A percentile compares a stretch with the other conserved stretches of the same genome.
These are phyloP conservation scores for Enteromius unitaeniatus DNA, from an alignment of 2,797 vertebrate genomes.

Conservation along the genomic window DNA sequence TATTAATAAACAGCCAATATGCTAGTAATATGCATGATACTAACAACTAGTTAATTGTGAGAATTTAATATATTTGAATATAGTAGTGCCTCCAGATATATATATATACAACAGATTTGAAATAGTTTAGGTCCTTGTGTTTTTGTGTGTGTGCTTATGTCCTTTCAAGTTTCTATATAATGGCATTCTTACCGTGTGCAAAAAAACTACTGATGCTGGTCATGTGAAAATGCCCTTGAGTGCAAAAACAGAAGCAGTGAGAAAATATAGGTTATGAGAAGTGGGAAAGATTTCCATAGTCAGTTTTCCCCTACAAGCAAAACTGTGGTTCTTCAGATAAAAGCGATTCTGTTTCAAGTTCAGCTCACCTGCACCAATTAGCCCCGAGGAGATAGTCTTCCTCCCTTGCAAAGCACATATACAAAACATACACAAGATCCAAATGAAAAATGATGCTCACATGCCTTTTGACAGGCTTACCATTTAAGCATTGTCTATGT, in stretches of 20 bases:
- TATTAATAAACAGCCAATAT: neutral
- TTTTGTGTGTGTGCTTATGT: neutral
- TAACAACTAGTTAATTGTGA: neutral
- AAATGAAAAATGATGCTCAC: slow-evolving; percentile 66
- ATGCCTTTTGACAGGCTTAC: slow-evolving; percentile 70
- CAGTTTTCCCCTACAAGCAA: slow-evolving; percentile 41
- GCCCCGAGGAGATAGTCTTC: slow-evolving; percentile 27
- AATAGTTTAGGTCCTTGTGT: neutral
- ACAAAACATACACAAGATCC: slow-evolving; percentile 41
- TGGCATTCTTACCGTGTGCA: neutral
- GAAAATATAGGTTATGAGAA: neutral
- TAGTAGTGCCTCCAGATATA: neutral
- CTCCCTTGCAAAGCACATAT: neutral
- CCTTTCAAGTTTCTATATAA: neutral
- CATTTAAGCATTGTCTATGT: slow-evolving; percentile 69
- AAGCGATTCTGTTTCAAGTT: slow-evolving; percentile 45
- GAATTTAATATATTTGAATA: neutral
- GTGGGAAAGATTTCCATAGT: slow-evolving; percentile 5
- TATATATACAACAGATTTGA: neutral
- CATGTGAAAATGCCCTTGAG: slow-evolving; percentile 18
- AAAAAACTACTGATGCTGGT: slow-evolving; percentile 3
- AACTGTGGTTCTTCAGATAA: slow-evolving; percentile 36
- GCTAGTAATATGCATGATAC: neutral
- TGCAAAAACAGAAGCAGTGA: neutral
- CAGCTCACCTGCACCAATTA: slow-evolving; percentile 44